Evolutionary conservation across 2,797 vertebrate species (phyloP), one percentile per base, ranked within the genome.

Genomic region (Distichodus sexfasciatus): DNA sequence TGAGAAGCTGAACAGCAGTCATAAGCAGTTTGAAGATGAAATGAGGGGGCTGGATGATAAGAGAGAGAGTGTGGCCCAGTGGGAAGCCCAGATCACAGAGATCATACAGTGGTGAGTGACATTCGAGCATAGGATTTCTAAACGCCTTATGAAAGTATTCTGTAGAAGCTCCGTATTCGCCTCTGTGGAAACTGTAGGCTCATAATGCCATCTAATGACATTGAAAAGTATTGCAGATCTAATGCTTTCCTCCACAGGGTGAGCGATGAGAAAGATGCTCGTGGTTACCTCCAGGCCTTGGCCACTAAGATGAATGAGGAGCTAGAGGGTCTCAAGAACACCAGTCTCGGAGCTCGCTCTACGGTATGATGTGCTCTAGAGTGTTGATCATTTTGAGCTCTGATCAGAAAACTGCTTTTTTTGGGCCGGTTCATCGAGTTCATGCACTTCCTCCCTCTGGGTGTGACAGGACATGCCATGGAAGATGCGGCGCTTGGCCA

Each of bases 301-400:
- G 97, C 97, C 71, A 97, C 96, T 23, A 99, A 99, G 88, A 98
- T 99, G 96, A 99, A 95, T 0, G 97, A 99, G 74, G 97, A 99
- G 81, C 85, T 99, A 79, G 97, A 99, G 75, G 93, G 94, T 2
- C 83, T 99, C 79, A 93, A 92, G 71, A 98, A 92, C 83, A 94
- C 94, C 84, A 98, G 94, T 81, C 84, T 98, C 74, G 96, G 96
- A 75, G 90, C 94, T 40, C 93, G 94, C 85, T 92, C 94, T 76
- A 98, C 95, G 76, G 97, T 99, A 87, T 91, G 87, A 66, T 35
- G 17, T 3, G 38, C 3, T 48, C 4, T 28, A 24, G 15, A 59
- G 6, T 8, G 58, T 19, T 58, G 43, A 43, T 40, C 38, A 14
- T 33, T 6, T 21, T 3, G 9, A 47, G 10, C 19, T 0, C 21